Base-by-base conservation (phyloP, 1,140 invertebrate genomes). In the Trichomalopsis sarcophagae region DNA sequence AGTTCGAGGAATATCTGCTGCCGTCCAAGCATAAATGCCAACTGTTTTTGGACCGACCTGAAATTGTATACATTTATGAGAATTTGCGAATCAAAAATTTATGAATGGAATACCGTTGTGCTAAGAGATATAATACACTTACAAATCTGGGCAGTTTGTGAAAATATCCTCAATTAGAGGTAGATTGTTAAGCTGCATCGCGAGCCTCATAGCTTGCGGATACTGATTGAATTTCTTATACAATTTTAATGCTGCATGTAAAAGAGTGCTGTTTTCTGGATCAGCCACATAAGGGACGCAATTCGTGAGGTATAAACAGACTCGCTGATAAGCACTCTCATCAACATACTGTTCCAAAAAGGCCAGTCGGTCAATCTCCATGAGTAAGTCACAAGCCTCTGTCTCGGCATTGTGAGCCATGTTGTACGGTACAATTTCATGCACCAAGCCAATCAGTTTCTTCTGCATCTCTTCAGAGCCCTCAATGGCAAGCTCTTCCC, bases 371-470 rank as follows among this genome's bases (percentile, higher is more conserved):
- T 99, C 99, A 88, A 99, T 98, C 94, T 99, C 99, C 97, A 99
- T 99, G 0, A 99, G 94, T 27, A 99, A 94, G 94, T 99, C 99
- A 92, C 99, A 99, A 1, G 99, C 99, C 93, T 99, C 99, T 0
- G 99, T 98, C 94, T 99, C 99, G 14, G 99, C 99, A 94, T 99
- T 99, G 90, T 99, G 99, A 84, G 96, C 95, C 98, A 99, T 99
- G 89, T 99, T 98, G 91, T 99, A 99, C 0, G 97, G 96, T 27
- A 99, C 96, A 84, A 99, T 99, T 91, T 98, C 96, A 87, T 97
- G 94, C 30, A 97, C 97, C 36, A 99, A 90, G 11, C 95, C 94
- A 23, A 98, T 94, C 10, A 99, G 91, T 87, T 96, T 95, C 40
- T 96, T 94, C 10, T 90, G 93, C 7, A 93, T 94, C n/a, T 94